phyloP scores from a whole-genome alignment of 2,888 invertebrate genomes.

The Hypena proboscidalis region DNA sequence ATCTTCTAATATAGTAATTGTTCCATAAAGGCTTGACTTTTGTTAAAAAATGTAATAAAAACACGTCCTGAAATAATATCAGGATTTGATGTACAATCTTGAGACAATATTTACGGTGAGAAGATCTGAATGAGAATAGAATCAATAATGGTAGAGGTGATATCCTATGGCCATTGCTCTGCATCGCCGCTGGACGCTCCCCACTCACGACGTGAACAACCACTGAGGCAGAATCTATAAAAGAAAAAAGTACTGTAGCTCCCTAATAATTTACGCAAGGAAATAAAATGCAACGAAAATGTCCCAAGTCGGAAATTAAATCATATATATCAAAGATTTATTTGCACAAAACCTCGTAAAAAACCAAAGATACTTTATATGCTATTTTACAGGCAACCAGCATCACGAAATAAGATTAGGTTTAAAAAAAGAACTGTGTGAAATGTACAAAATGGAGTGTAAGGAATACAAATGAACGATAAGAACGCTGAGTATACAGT shows the following conservation, averaged over 20 bases:
- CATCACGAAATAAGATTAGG: constrained; percentile 25
- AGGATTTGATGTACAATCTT: constrained; percentile 38
- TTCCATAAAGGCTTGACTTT: constrained; percentile 45
- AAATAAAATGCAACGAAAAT: constrained; percentile 44
- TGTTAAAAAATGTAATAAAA: constrained; percentile 36
- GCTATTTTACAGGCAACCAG: constrained; percentile 39
- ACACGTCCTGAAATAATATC: constrained; percentile 41
- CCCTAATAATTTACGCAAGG: constrained; percentile 23
- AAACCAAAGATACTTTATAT: constrained; percentile 28
- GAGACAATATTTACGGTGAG: constrained; percentile 45
- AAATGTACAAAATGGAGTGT: constrained; percentile 52
- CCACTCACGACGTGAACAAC: constrained; percentile 94
- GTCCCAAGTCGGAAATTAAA: constrained; percentile 43
- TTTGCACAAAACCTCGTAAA: constrained; percentile 36
- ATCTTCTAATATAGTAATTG: constrained; percentile 49
- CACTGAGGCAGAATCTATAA: constrained; percentile 91
- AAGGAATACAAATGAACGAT: constrained; percentile 61
- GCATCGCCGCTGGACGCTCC: constrained; percentile 88
- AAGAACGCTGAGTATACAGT: constrained; percentile 52
- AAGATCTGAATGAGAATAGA: constrained; percentile 47
- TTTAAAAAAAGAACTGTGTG: constrained; percentile 45
- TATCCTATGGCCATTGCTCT: constrained; percentile 64
- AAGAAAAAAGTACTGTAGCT: constrained; percentile 32
- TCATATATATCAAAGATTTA: constrained; percentile 44
- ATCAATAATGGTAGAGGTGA: constrained; percentile 50